Base-by-base conservation (phyloP, 2,888 invertebrate species). In the Tachina grossa region DNA sequence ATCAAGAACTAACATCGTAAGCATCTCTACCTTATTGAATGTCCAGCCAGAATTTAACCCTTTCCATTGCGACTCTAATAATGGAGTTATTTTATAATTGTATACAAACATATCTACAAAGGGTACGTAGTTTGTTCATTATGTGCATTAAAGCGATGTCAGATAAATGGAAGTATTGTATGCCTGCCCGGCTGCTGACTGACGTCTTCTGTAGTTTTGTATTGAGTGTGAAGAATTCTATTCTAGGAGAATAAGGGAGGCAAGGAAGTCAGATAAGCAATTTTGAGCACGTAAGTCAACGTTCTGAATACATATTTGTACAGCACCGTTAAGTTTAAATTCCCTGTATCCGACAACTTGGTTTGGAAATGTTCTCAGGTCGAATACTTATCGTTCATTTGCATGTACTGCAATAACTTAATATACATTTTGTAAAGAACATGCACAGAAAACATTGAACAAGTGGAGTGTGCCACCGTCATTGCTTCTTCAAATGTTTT, bases 271-370 rank as follows among this genome's bases (percentile, higher is more conserved):
- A 84, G 79, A 84, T 82, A 87, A 87, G 85, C 85, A 87, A 87
- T 85, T 88, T 87, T 85, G 83, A 87, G 84, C 87, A 83, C 74
- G 80, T 72, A 66, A 66, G 55, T 66, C 69, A 77, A 80, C 82
- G 83, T 81, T 88, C 88, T 85, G 83, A 75, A 82, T 87, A 87
- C 41, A 63, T 61, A 76, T 76, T 87, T 85, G 88, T 87, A 87
- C 85, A 87, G 87, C 84, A 84, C 87, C 87, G 87, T 87, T 87
- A 87, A 88, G 88, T 88, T 90, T 87, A 89, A 89, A 88, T 88
- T 88, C 88, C 87, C 89, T 90, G 89, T 89, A 89, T 88, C 88
- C 88, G 89, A 89, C 89, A 90, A 88, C 89, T 90, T 88, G 88
- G 90, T 89, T 89, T 88, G 88, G 87, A 87, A 87, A 89, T 89